Evolutionary conservation across 2,113 vertebrate species (phyloP).

Genomic region (Cyanoliseus patagonus): DNA sequence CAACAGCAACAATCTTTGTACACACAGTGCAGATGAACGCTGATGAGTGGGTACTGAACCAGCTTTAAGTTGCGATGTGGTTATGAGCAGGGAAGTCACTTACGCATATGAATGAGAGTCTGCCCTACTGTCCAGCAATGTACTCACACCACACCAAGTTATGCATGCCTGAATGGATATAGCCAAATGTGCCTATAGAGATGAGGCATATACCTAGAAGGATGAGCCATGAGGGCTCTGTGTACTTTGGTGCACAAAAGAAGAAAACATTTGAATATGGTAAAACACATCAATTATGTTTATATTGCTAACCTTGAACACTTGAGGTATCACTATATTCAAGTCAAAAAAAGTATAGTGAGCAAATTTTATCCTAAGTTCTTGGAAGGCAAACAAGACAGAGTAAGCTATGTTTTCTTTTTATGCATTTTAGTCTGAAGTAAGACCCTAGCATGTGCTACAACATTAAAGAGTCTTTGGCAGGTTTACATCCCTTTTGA

Average conservation of each 20-base stretch:
- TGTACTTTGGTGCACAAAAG: neutral
- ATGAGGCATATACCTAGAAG: neutral
- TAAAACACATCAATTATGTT: neutral
- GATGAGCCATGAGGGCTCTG: neutral
- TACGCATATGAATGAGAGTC: neutral
- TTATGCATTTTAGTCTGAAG: neutral
- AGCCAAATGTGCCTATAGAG: neutral
- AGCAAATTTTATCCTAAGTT: neutral
- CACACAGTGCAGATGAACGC: neutral
- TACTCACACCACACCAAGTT: neutral
- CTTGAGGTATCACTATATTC: neutral
- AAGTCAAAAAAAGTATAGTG: neutral
- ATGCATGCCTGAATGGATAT: neutral
- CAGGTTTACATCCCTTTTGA: conserved; percentile 34
- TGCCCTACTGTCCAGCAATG: neutral
- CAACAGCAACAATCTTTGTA: neutral
- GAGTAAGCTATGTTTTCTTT: neutral
- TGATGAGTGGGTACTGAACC: neutral
- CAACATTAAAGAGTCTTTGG: conserved; percentile 56
- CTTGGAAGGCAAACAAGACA: neutral
- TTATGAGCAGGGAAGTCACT: neutral
- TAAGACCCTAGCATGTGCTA: neutral
- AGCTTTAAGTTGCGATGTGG: neutral
- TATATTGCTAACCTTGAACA: neutral
- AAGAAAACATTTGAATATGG: neutral